A percentile compares a stretch with the other conserved stretches of the same genome.
Conservation (phyloP, 2,888 invertebrate genomes). For the Apoda limacodes region DNA sequence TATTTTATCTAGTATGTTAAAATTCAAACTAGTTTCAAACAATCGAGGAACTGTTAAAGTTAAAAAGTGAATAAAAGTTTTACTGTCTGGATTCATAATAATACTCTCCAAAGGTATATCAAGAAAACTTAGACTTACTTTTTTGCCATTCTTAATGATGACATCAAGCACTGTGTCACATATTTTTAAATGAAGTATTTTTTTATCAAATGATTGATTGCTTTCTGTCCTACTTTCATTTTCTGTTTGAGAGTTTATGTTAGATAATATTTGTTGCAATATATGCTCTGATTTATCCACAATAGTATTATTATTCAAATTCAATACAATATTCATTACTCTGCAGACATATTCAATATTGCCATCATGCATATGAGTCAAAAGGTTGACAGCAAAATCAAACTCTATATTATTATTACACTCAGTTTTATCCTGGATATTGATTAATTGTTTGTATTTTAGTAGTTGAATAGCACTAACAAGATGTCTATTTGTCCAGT, state of each 20-base stretch:
- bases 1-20: slow-evolving; percentile 44
- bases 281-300: slow-evolving; percentile 51
- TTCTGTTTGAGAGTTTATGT: slow-evolving; percentile 25
- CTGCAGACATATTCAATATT: slow-evolving; percentile 38
- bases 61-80: slow-evolving; percentile 40
- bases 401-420: slow-evolving; percentile 48
- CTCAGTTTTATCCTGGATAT: slow-evolving; percentile 42
- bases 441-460: slow-evolving; percentile 53
- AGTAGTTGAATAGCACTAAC: slow-evolving; percentile 36
- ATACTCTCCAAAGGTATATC: slow-evolving; percentile 39
- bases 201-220: slow-evolving; percentile 15
- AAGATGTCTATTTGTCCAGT: slow-evolving; percentile 36
- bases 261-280: slow-evolving; percentile 46
- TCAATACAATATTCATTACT: slow-evolving; percentile 36
- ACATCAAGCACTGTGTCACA: slow-evolving; percentile 43
- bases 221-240: slow-evolving; percentile 13
- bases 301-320: slow-evolving; percentile 34
- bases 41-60: slow-evolving; percentile 41
- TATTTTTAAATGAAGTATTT: slow-evolving; percentile 32
- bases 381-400: slow-evolving; percentile 38
- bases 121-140: slow-evolving; percentile 34
- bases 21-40: slow-evolving; percentile 33
- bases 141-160: slow-evolving; percentile 25
- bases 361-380: slow-evolving; percentile 28
- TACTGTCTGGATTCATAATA: slow-evolving; percentile 30